phyloP scores from a whole-genome alignment of 2,888 invertebrate species.

The Drosophila fungiperda region DNA sequence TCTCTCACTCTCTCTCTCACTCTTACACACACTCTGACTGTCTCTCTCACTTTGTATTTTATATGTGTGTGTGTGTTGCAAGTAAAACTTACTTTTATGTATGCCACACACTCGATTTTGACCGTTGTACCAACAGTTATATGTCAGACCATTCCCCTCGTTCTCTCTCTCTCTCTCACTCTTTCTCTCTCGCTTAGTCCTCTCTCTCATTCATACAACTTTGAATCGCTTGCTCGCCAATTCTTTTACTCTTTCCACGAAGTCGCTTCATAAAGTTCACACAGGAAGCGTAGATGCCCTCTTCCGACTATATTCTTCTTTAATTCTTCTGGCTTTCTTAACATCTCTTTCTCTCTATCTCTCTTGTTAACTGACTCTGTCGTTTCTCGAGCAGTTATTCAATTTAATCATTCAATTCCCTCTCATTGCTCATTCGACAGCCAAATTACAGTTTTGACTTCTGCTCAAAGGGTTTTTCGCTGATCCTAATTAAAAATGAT shows the following conservation, averaged over 20 bases:
- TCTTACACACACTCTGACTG: conserved; percentile 1
- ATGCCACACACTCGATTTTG: conserved; percentile 30
- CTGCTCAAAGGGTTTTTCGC: background rate
- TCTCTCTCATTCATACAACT: conserved; percentile 8
- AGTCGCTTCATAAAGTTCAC: background rate
- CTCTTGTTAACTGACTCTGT: background rate
- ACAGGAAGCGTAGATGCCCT: background rate
- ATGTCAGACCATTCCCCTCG: conserved; percentile 43
- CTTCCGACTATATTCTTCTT: background rate
- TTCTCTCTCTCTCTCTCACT: conserved; percentile 23
- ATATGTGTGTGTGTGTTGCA: conserved; percentile 28
- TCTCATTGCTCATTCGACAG: conserved; percentile 1
- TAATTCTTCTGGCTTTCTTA: background rate
- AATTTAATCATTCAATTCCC: background rate
- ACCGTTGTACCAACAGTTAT: conserved; percentile 53
- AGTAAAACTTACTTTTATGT: conserved; percentile 23
- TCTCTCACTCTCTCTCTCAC: conserved; percentile 9
- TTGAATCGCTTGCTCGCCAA: conserved; percentile 15
- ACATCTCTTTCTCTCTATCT: conserved; percentile 9
- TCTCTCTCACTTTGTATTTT: conserved; percentile 1
- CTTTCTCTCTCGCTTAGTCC: conserved; percentile 28
- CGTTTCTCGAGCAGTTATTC: background rate
- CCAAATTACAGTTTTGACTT: background rate
- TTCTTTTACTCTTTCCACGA: conserved; percentile 21
- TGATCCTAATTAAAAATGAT: background rate